Evolutionary conservation across 2,113 vertebrate genomes (phyloP).

Genomic region (Castor canadensis): DNA sequence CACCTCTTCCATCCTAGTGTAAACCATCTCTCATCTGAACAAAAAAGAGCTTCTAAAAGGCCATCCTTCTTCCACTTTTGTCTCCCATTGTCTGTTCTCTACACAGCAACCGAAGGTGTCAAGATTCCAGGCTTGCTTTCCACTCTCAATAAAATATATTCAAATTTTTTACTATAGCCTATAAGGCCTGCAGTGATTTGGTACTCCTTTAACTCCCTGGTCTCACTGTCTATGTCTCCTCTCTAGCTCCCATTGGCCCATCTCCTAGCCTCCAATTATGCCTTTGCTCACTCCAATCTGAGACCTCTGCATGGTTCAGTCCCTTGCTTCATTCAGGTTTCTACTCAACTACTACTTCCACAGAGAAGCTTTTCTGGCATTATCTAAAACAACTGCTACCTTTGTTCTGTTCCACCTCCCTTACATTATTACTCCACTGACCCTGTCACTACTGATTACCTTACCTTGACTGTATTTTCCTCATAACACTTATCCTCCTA

Average conservation of each 20-base stretch:
- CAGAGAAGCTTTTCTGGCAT: neutral
- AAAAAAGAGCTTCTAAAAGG: neutral
- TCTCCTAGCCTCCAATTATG: neutral
- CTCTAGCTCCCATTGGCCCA: neutral
- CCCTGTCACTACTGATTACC: neutral
- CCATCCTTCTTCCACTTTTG: neutral
- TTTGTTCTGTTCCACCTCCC: neutral
- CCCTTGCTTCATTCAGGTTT: neutral
- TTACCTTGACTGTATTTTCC: neutral
- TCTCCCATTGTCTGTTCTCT: neutral
- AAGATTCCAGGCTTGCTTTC: neutral
- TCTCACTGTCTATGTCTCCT: neutral
- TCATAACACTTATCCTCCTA: neutral
- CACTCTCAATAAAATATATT: neutral
- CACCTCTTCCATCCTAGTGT: neutral
- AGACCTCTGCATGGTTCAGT: neutral
- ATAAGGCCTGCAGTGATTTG: neutral
- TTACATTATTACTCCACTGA: neutral
- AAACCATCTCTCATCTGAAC: neutral
- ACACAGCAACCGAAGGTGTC: neutral
- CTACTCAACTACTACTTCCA: neutral
- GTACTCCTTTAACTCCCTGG: neutral
- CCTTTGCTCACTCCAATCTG: neutral
- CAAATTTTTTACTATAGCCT: neutral
- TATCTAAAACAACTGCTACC: neutral